Base-by-base conservation (phyloP, 2,113 vertebrate species). In the Protobothrops flavoviridis region DNA sequence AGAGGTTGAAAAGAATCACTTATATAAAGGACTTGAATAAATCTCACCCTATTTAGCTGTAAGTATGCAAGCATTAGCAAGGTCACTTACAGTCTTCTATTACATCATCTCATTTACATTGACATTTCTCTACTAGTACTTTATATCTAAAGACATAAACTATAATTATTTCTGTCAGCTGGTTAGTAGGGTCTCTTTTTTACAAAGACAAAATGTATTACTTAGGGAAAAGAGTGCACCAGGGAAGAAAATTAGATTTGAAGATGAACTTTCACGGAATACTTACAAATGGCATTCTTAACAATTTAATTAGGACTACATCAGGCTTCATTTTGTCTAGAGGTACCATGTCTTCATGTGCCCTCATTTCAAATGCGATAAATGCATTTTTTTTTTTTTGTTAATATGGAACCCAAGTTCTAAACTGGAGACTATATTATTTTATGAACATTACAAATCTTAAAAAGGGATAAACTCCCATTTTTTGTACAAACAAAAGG, bases 21-120 rank as follows among this genome's bases (percentile, higher is more conserved):
- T n/a, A 39, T 61, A 33, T 23, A 74, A 55, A 55, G 59, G 12
- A 24, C 69, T 74, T 55, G 43, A 85, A 57, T n/a, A 89, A 85
- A 86, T 50, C 88, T 43, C 29, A 26, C 74, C 7, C 69, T 43
- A 89, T 85, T 74, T 88, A 91, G 93, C 57, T 39, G 91, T 91
- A 81, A 52, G 55, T 17, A 0, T 39, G 61, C 50, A 89, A 89
- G 87, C 59, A 89, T 8, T 61, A 88, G 59, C 91, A 89, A 91
- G 90, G 92, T 94, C 61, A 94, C 95, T 88, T 88, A 69, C 89
- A 90, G 91, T 4, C 1, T 55, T 33, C 29, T 2, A 50, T 61
- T 93, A 53, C 45, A 93, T 90, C 91, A 91, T 93, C 9, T 89
- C 56, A 53, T 93, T 95, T 95, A 95, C 94, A 93, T 33, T 86